Base-by-base conservation (phyloP, 2,797 vertebrate species). In the Cyprinella venusta region DNA sequence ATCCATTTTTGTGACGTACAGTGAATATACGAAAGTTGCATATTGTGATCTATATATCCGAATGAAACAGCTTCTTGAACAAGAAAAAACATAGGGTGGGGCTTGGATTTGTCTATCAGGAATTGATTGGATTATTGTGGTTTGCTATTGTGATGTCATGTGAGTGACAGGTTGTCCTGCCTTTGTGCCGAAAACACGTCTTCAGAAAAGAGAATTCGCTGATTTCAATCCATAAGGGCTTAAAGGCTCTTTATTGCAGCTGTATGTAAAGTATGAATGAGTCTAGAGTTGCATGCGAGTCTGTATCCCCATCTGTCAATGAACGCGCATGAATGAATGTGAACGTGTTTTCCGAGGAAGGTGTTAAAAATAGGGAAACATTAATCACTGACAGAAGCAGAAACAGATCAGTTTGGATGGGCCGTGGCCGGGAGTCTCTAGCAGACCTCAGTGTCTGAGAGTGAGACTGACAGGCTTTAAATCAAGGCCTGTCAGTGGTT, bases 371-470 rank as follows among this genome's bases (percentile, higher is more conserved):
- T 82, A 86, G 89, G 83, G 85, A 79, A 88, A 87, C 91, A 94
- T 94, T 93, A 92, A 92, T 94, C 93, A 93, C 52, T 86, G 91
- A 85, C 90, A 90, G 84, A 87, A 82, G 88, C 84, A 91, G 90
- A 92, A 89, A 89, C 89, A 90, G 89, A 93, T 93, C 91, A 90
- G 90, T 89, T 88, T 90, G 84, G 91, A 93, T 89, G 88, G 90
- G 86, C 88, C 89, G 75, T 59, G 65, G 88, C 90, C 85, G 83
- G 88, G 78, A 38, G 84, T 84, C 85, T 89, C 81, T 90, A 85
- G 84, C 79, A 90, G 88, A 89, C 89, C 89, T 90, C 80, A 92
- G 86, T 88, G 89, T 89, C 89, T 89, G 84, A 89, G 88, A 67
- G 70, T 59, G 82, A 84, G 86, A 90, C 76, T 91, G 91, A 90